Evolutionary conservation across 2,888 invertebrate genomes (phyloP), one percentile per base, ranked within the genome.

Genomic region (Ectemnius cavifrons): DNA sequence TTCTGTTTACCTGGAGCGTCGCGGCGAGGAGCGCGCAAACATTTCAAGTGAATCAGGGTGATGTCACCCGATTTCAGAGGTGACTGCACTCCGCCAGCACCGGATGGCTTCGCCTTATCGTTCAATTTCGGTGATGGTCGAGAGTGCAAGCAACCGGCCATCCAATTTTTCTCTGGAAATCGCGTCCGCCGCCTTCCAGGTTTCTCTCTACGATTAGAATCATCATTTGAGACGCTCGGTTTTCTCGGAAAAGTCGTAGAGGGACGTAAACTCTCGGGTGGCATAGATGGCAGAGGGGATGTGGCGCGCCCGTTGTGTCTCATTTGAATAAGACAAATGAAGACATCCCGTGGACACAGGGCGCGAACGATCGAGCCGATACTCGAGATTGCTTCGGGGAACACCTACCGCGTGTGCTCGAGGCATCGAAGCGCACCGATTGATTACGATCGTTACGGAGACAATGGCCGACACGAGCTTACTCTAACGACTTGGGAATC

Each of bases 291-390:
- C 13, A 49, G 20, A 20, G 45, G 27, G 8, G 59, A 45, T 57
- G 62, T 60, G 61, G 62, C 37, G 23, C 66, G 58, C 52, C 28
- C 52, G 52, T 52, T 52, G 45, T 27, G 67, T 60, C 70, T 85
- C 76, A 86, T 87, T 87, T 86, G 86, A 87, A 87, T 87, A 86
- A 86, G 87, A 88, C 84, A 85, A 86, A 88, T 88, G 87, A 87
- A 88, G 88, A 88, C 83, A 85, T 86, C 77, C 76, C 63, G 71
- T 78, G 78, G 75, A 68, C 77, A 77, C 85, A 65, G 73, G 76
- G 73, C 72, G 71, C 77, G 77, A 82, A 77, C 76, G 83, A 77
- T 71, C 70, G 73, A 77, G 77, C 77, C 57, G 84, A 84, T 85
- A 84, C 73, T 37, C 23, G 73, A 73, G 81, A 79, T 83, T 79